Conservation (phyloP, 1,140 invertebrate species). For the Lithobius niger region DNA sequence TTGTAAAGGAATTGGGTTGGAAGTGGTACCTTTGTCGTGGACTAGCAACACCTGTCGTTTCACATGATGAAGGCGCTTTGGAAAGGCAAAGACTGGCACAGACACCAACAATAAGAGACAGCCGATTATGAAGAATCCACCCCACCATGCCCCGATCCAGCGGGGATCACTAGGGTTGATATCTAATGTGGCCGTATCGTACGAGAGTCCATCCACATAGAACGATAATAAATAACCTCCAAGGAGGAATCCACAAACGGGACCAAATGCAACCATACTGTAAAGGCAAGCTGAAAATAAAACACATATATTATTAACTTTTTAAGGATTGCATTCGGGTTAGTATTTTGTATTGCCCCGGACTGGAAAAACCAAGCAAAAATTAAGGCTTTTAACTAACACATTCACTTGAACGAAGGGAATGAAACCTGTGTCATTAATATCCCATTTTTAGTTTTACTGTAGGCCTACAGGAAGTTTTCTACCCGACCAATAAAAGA, state of each 20-base stretch:
- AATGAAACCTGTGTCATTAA: too few relatives aligned
- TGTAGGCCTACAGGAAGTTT: too few relatives aligned
- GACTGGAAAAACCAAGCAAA: too few relatives aligned
- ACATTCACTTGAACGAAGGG: too few relatives aligned
- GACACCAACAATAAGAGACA: conserved; percentile 28
- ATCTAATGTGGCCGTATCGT: conserved; percentile 14
- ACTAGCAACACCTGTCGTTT: conserved; percentile 13
- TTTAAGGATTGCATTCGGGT: too few relatives aligned
- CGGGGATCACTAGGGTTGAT: conserved; percentile 30
- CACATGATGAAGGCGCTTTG: conserved; percentile 43
- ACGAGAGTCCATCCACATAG: conserved; percentile 33
- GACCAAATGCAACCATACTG: conserved; percentile 41
- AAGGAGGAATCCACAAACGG: conserved; percentile 39
- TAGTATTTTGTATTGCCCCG: too few relatives aligned
- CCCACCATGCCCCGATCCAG: conserved; percentile 44
- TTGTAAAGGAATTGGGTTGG: conserved; percentile 31
- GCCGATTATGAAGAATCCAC: conserved; percentile 30
- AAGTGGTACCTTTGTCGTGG: conserved; percentile 18
- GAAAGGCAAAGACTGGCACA: conserved; percentile 39
- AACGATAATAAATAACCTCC: conserved; percentile 39
- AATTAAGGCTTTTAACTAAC: too few relatives aligned
- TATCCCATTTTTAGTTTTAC: too few relatives aligned
- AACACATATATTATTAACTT: too few relatives aligned
- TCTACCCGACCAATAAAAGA: too few relatives aligned
- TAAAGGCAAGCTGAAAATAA: conserved; percentile 39